These are phyloP conservation scores for Drosophila cognata DNA, from an alignment of 2,888 invertebrate genomes.

Conservation along the genomic window DNA sequence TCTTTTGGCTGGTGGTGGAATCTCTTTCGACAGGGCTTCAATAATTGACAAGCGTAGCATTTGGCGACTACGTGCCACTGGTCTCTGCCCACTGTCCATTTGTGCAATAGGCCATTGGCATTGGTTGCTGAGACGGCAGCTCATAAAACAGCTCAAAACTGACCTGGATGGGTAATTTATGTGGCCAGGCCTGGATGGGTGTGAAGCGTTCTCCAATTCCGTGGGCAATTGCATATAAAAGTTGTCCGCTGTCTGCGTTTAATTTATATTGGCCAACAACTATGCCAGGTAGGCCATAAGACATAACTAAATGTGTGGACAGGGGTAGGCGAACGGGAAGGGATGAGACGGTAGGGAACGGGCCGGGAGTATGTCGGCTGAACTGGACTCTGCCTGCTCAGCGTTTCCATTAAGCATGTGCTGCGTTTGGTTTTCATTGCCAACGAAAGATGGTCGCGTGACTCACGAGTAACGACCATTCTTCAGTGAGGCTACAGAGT, in stretches of 20 bases:
- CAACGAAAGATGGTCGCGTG: constrained; percentile 29
- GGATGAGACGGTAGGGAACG: not conserved
- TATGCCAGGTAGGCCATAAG: constrained; percentile 58
- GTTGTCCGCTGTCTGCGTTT: constrained; percentile 73
- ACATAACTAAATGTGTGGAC: not conserved
- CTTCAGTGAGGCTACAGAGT: not conserved
- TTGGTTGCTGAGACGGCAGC: constrained; percentile 30
- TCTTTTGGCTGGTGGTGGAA: constrained; percentile 53
- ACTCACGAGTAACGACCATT: constrained; percentile 6
- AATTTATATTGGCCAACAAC: constrained; percentile 70
- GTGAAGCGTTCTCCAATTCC: constrained; percentile 65
- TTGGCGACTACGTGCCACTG: constrained; percentile 67
- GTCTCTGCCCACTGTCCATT: constrained; percentile 8
- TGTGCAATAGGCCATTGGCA: constrained; percentile 20
- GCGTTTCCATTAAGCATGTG: constrained; percentile 68
- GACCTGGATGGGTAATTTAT: constrained; percentile 76
- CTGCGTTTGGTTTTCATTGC: constrained; percentile 40
- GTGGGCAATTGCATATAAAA: constrained; percentile 77
- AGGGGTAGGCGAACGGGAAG: not conserved
- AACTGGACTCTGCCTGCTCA: constrained; percentile 55
- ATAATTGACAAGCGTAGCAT: constrained; percentile 66
- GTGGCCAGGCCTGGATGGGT: constrained; percentile 62
- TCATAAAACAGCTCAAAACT: constrained; percentile 70
- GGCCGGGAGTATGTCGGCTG: constrained; percentile 16
- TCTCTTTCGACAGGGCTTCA: constrained; percentile 62